Conservation (phyloP, 2,113 vertebrate genomes). For the Ranitomeya variabilis region DNA sequence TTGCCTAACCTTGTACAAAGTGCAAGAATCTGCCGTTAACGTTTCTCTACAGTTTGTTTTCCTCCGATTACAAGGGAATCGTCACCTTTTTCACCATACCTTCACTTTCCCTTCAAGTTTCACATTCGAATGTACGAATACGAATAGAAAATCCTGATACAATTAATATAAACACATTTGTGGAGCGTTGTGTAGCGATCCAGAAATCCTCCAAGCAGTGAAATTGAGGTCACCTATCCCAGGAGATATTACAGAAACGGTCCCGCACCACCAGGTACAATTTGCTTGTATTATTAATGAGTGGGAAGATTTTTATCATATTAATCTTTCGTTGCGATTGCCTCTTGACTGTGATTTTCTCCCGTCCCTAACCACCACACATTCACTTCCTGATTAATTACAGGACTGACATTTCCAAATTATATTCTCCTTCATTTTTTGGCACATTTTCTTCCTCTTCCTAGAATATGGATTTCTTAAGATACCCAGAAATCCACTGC, state of each 20-base stretch:
- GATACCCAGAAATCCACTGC: not conserved
- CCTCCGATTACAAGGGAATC: not conserved
- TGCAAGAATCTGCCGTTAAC: not conserved
- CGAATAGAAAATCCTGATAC: constrained; percentile 34
- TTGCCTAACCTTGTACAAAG: constrained; percentile 12
- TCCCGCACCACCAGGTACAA: not conserved
- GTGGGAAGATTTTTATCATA: not conserved
- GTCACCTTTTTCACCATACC: constrained; percentile 1
- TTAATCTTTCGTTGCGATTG: not conserved
- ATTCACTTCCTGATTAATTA: not conserved
- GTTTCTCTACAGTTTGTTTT: constrained; percentile 27
- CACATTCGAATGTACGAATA: not conserved
- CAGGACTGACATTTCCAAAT: not conserved
- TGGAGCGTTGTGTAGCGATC: constrained; percentile 2
- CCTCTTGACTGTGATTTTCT: not conserved
- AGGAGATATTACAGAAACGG: constrained; percentile 7
- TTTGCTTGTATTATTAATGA: not conserved
- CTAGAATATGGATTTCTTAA: not conserved
- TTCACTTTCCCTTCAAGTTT: not conserved
- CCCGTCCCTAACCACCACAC: not conserved
- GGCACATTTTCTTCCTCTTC: not conserved
- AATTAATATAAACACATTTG: constrained; percentile 35
- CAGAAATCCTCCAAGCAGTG: constrained; percentile 28
- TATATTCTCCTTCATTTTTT: not conserved
- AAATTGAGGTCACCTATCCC: constrained; percentile 49